phyloP scores from a whole-genome alignment of 2,888 invertebrate species.

The Eristalis intricaria region DNA sequence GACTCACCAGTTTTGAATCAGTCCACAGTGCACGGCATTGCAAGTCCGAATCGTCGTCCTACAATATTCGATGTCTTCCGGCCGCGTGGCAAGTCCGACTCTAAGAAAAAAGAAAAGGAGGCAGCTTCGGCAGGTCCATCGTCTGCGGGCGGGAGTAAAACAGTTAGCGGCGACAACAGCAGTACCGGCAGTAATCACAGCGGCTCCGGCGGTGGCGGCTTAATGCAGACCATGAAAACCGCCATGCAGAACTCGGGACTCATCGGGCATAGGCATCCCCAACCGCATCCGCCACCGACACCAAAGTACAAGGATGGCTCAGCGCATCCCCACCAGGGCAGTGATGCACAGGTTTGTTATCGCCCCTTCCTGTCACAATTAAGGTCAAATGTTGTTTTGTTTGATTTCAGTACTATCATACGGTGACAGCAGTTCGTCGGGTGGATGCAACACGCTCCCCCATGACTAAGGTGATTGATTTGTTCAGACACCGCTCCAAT shows the following conservation, averaged over 20 bases:
- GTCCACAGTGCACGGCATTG: constrained; percentile 82
- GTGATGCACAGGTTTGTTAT: constrained; percentile 80
- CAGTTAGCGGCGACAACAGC: constrained; percentile 75
- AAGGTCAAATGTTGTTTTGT: neutral
- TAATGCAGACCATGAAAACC: constrained; percentile 93
- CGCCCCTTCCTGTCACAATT: neutral
- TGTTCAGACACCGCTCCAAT: constrained; percentile 90
- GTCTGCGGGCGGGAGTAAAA: constrained; percentile 74
- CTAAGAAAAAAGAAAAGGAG: constrained; percentile 80
- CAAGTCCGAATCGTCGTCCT: constrained; percentile 87
- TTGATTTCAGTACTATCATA: constrained; percentile 86
- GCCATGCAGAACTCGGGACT: constrained; percentile 85
- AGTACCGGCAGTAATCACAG: constrained; percentile 78
- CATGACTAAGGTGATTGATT: constrained; percentile 95
- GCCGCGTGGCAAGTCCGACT: constrained; percentile 89
- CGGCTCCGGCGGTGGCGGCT: constrained; percentile 79
- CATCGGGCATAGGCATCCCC: constrained; percentile 74
- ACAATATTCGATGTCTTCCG: constrained; percentile 91
- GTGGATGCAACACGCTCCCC: constrained; percentile 87
- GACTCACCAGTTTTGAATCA: constrained; percentile 81
- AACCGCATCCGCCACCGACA: constrained; percentile 75
- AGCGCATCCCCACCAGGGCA: constrained; percentile 87
- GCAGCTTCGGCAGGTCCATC: constrained; percentile 73
- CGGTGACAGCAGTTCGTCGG: constrained; percentile 85
- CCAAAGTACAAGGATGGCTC: constrained; percentile 85